phyloP scores from a whole-genome alignment of 2,113 vertebrate genomes.

The Corythaeola cristata region DNA sequence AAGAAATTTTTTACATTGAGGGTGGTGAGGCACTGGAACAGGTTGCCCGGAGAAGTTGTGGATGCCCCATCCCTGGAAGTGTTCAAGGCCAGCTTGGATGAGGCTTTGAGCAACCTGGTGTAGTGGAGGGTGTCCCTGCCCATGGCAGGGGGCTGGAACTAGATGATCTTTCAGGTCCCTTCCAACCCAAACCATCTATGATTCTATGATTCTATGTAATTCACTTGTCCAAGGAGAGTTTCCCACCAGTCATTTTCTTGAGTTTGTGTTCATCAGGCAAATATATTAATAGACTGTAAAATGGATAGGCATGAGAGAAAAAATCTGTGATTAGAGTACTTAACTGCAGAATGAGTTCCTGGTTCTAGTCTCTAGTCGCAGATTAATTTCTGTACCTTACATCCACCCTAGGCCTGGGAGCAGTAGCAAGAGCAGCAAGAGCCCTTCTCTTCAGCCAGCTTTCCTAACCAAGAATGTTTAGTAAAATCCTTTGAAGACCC shows the following conservation, averaged over 20 bases:
- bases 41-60: no score
- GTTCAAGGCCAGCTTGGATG: no score
- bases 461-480: neutral
- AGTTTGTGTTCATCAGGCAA: neutral
- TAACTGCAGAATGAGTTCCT: neutral
- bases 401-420: neutral
- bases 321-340: neutral
- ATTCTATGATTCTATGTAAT: no score
- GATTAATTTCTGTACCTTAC: neutral
- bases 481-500: fast-evolving
- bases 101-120: no score
- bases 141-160: no score
- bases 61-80: no score
- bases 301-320: neutral
- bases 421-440: neutral
- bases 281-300: neutral
- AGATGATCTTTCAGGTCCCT: no score
- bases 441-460: neutral
- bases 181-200: no score
- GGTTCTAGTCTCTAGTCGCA: neutral
- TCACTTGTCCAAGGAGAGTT: neutral
- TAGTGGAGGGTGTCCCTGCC: no score
- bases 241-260: neutral
- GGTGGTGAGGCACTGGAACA: no score
- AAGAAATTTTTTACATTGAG: no score